A percentile compares a stretch with the other conserved stretches of the same genome.
These are phyloP conservation scores for Silurus glanis DNA, from an alignment of 2,113 vertebrate species.

Conservation along the genomic window DNA sequence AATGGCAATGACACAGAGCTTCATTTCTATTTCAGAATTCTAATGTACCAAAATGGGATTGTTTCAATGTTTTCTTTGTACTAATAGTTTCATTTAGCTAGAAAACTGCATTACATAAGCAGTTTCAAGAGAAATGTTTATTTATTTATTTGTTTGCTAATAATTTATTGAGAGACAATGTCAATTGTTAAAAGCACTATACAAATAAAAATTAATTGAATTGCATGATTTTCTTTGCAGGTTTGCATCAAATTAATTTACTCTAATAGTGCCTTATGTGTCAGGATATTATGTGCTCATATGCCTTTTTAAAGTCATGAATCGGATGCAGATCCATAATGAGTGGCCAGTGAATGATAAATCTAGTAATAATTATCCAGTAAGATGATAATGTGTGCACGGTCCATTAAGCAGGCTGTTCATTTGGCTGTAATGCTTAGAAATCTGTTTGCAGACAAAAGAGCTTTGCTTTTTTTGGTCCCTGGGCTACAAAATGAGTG, in stretches of 20 bases:
- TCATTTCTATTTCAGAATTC: no score
- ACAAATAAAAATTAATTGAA: no score
- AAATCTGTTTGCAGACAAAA: slow-evolving; percentile 12
- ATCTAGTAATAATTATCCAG: slow-evolving; percentile 7
- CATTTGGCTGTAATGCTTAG: slow-evolving; percentile 14
- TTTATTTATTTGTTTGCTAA: no score
- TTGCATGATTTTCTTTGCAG: not conserved
- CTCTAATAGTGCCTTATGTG: not conserved
- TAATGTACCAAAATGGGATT: no score
- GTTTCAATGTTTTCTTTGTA: no score
- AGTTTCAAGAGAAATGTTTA: no score
- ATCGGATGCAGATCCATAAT: not conserved
- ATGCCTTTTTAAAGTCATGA: not conserved
- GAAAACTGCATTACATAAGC: no score
- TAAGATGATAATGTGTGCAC: not conserved
- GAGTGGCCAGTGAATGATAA: not conserved
- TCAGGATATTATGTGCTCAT: not conserved
- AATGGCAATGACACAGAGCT: no score
- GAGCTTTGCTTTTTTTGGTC: not conserved
- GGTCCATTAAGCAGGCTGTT: not conserved
- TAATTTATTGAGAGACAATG: no score
- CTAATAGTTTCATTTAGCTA: no score
- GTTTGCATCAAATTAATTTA: not conserved
- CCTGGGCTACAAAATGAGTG: not conserved
- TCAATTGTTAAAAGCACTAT: no score